A percentile compares a stretch with the other conserved stretches of the same genome.
phyloP scores from a whole-genome alignment of 2,888 invertebrate genomes.

The Diaphora mendica region DNA sequence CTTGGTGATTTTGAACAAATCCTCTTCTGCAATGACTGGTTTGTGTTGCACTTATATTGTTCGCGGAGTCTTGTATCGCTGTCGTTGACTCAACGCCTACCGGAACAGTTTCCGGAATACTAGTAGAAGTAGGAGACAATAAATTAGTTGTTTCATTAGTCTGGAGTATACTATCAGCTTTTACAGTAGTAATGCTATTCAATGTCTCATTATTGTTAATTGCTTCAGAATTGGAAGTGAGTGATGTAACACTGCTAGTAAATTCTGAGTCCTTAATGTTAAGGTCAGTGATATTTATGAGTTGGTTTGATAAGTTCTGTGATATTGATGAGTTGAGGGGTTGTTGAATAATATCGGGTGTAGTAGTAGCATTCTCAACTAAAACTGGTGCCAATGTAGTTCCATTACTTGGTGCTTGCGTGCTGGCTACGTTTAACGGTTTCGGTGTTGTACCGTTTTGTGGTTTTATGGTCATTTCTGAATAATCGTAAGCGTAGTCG shows the following conservation, averaged over 20 bases:
- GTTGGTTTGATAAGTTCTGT: not conserved
- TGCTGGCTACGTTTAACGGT: constrained; percentile 69
- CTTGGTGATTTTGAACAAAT: constrained; percentile 72
- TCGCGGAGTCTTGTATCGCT: constrained; percentile 26
- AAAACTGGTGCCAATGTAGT: constrained; percentile 46
- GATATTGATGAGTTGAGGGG: constrained; percentile 33
- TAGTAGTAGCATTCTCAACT: not conserved
- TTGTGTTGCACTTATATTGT: constrained; percentile 33
- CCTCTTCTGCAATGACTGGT: constrained; percentile 72
- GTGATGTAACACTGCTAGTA: not conserved
- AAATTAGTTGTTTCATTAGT: constrained; percentile 1
- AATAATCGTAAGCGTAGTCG: constrained; percentile 91
- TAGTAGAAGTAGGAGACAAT: constrained; percentile 29
- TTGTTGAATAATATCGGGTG: not conserved
- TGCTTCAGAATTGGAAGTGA: not conserved
- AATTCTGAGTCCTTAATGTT: not conserved
- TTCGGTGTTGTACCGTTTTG: constrained; percentile 76
- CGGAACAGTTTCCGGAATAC: constrained; percentile 3
- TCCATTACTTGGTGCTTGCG: constrained; percentile 55
- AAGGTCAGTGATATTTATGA: constrained; percentile 29
- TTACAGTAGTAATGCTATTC: not conserved
- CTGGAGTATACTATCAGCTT: not conserved
- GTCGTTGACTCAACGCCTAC: constrained; percentile 29
- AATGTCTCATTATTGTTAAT: constrained; percentile 1
- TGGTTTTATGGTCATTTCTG: constrained; percentile 90